phyloP scores from a whole-genome alignment of 2,888 invertebrate genomes.

The Chrysolina haemoptera region DNA sequence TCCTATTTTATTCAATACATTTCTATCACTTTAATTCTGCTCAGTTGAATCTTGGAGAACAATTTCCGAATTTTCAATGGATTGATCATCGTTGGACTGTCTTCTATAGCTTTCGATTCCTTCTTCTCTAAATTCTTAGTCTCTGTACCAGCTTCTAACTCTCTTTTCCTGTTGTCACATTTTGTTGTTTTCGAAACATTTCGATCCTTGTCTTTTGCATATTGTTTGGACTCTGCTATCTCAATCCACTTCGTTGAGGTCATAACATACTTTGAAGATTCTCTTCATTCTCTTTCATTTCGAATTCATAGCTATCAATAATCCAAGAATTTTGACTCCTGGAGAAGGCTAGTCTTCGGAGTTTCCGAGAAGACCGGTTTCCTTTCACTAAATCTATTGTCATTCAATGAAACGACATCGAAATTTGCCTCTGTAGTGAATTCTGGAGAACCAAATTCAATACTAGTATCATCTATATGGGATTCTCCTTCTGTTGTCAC shows the following conservation, averaged over 20 bases:
- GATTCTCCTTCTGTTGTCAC: conserved; percentile 10
- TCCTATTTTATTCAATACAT: conserved; percentile 15
- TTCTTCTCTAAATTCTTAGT: conserved; percentile 1
- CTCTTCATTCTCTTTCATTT: background rate
- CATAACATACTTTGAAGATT: background rate
- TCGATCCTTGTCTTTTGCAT: too few species aligned
- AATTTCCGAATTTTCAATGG: conserved; percentile 15
- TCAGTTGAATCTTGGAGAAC: conserved; percentile 9
- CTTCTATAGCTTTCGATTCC: conserved; percentile 3
- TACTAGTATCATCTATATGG: conserved; percentile 5
- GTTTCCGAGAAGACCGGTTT: conserved; percentile 4
- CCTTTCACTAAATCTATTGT: conserved; percentile 8
- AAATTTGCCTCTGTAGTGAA: background rate
- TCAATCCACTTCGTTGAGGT: conserved; percentile 14
- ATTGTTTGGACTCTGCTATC: too few species aligned
- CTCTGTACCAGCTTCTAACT: conserved; percentile 12
- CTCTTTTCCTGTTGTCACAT: background rate
- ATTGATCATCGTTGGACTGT: conserved; percentile 9
- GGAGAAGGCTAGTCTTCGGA: conserved; percentile 5
- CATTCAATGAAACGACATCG: background rate
- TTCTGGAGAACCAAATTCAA: conserved; percentile 11
- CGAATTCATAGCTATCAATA: conserved; percentile 1
- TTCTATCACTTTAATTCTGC: conserved; percentile 5
- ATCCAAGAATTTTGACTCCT: conserved; percentile 3
- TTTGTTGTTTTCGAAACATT: conserved; percentile 14